Evolutionary conservation across 2,113 vertebrate genomes (phyloP), one percentile per base, ranked within the genome.

Genomic region (Turnix velox): DNA sequence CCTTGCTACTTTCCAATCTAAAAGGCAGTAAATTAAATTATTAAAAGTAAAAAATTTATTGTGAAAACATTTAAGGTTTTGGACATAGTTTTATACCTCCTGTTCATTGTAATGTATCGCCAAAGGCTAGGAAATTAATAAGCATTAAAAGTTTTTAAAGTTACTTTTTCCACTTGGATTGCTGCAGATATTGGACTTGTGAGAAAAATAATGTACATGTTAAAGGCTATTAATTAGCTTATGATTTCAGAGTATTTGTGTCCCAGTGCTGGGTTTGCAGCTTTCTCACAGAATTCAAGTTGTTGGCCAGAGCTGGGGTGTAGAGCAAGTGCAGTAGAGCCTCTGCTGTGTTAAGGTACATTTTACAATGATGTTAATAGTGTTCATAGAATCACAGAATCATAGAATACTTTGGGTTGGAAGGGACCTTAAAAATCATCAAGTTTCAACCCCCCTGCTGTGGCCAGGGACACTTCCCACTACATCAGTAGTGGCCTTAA

Each of bases 21-120:
- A 89, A 95, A 87, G 73, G 84, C 63, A 87, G 87, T 73, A 89
- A 90, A 96, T 96, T 78, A 93, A 82, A 91, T 91, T 95, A 84
- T 76, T 89, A 80, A 82, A 96, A 87, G 66, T 93, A 88, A 92
- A 94, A 95, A 87, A n/a, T n/a, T 80, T 68, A 39, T 88, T 93
- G 77, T 87, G 94, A 87, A 95, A 93, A 79, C 54, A 66, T 87
- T 85, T 48, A 62, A 90, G n/a, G 27, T 77, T 94, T 91, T 80
- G 63, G 62, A 19, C 43, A 49, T 39, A 86, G 59, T 90, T 86
- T 88, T 84, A 54, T 68, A 79, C 13, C 37, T 84, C 35, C 30
- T 66, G 17, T 52, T 93, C 16, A 48, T 80, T 71, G 46, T 49
- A 83, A 83, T 88, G 35, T 51, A 65, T 82, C 79, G 42, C 88